Base-by-base conservation (phyloP, 2,797 vertebrate species). In the Margarornis squamiger region DNA sequence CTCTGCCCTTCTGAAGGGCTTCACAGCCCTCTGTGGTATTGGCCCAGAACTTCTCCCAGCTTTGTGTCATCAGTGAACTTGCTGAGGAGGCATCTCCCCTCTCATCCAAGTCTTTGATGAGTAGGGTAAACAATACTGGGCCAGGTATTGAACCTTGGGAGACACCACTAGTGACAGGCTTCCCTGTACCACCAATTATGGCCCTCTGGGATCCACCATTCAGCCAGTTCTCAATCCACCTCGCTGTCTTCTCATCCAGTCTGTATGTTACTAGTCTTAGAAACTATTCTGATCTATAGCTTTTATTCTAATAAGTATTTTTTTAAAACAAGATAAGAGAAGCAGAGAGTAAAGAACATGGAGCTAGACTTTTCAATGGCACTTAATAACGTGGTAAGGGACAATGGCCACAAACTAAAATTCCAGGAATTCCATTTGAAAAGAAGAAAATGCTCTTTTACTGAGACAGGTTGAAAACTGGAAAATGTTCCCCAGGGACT, bases 131-230 rank as follows among this genome's bases (percentile, higher is more conserved):
- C 55, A 48, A 6, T 24, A 36, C 8, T 32, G 21, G 12, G 12
- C 8, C 8, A 8, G 0, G 1, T 20, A 36, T 10, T 36, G 30
- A 88, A 36, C 12, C 18, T 7, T 55, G 8, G 12, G 14, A 8
- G 6, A 27, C 18, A 12, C 18, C 26, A 41, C 22, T 36, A 1
- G 2, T 24, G 36, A 49, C 41, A 61, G 36, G 7, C 9, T 23
- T 49, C 15, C 9, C 22, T 32, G 10, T 68, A 48, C 10, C 26
- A 21, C 10, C 55, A 10, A 43, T 24, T 23, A 32, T 4, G 6
- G 12, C 19, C 9, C 26, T 68, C 26, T 68, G 61, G 14, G 20
- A 46, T 15, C 39, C 34, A 10, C 30, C 1, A 0, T 67, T 48
- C 41, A 24, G 22, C 9, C 26, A 24, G 3, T 17, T 62, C 22